Evolutionary conservation across 2,888 invertebrate species (phyloP), one percentile per base, ranked within the genome.

Genomic region (Lysandra bellargus): DNA sequence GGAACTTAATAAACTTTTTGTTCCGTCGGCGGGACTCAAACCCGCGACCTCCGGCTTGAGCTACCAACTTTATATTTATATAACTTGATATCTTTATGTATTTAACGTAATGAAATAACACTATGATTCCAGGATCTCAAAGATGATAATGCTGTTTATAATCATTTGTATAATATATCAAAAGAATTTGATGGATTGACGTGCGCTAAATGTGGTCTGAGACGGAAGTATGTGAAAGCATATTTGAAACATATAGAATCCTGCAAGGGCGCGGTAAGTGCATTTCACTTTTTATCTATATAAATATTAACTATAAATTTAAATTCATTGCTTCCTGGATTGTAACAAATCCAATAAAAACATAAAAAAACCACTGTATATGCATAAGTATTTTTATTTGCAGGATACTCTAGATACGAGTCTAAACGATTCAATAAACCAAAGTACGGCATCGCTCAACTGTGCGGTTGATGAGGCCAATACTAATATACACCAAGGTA

Each of bases 111-210:
- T 2, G 49, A 49, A 49, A 49, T 49, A 49, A 49, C 3, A 33
- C 4, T 23, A 33, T 14, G 6, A 53, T 80, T 81, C 44, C 78
- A 85, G 86, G 83, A 86, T 81, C 5, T 81, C 9, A 80, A 80
- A 12, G 81, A 87, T 77, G 82, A 85, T 7, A 84, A 84, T 37
- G 82, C 78, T n/a, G 84, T 88, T 4, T 82, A 82, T 44, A 82
- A 83, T 17, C 86, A 88, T 79, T 84, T 89, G 77, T 81, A 83
- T 61, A 81, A 83, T 30, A 82, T 88, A 12, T 81, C 83, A 17
- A 85, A 84, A 61, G 79, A 81, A 33, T 30, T 79, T 33, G 85
- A 83, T 1, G 82, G 84, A 7, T 81, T 88, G 37, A 82, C 78
- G 37, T 88, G 88, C 80, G 80, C 83, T 7, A 86, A 87, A 80